Conservation (phyloP, 2,797 vertebrate genomes). For the Glossophaga mutica region DNA sequence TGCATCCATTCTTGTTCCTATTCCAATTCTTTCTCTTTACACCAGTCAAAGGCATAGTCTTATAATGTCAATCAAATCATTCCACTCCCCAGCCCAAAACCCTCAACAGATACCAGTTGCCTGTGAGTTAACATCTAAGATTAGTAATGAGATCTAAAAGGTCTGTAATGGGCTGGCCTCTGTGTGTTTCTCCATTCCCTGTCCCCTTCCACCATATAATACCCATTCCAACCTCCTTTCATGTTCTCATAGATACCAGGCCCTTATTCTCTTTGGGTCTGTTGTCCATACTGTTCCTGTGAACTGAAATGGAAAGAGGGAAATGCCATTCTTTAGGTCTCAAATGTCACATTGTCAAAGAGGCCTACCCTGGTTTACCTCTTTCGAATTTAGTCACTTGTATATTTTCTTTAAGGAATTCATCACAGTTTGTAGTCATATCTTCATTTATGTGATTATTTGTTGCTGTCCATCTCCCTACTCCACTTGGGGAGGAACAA, state of each 20-base stretch:
- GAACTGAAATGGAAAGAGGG: neutral
- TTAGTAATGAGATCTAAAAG: neutral
- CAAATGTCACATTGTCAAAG: neutral
- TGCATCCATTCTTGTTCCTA: neutral
- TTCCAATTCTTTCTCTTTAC: neutral
- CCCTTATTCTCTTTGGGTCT: neutral
- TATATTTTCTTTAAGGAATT: conserved; percentile 15
- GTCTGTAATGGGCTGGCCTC: neutral
- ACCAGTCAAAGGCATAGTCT: neutral
- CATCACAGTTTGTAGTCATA: neutral
- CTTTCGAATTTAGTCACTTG: neutral
- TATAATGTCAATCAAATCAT: neutral
- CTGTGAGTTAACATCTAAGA: neutral
- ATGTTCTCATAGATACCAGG: neutral
- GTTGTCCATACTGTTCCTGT: neutral
- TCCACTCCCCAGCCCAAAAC: neutral
- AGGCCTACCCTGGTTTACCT: neutral
- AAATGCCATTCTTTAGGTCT: neutral
- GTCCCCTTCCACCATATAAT: too few species aligned
- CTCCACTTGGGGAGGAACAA: neutral
- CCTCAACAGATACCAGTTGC: neutral
- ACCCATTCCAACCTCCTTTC: neutral
- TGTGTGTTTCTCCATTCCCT: neutral
- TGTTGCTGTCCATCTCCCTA: neutral
- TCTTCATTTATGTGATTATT: neutral